Percentiles rank a stretch among this genome's conserved stretches.
phyloP scores from a whole-genome alignment of 2,113 vertebrate genomes.

The Callipepla squamata region DNA sequence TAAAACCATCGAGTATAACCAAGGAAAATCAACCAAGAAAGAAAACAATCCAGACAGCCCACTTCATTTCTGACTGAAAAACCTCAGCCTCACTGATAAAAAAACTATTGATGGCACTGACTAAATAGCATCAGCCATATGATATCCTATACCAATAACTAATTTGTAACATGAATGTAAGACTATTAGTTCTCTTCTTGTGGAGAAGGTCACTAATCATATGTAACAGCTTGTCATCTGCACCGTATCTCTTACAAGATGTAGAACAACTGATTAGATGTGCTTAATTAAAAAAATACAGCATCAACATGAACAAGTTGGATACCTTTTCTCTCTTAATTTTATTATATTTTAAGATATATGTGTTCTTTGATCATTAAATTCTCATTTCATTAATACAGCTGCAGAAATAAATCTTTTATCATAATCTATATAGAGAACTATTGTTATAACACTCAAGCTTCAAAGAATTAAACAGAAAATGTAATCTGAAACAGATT shows the following conservation, averaged over 20 bases:
- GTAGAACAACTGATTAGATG: constrained; percentile 49
- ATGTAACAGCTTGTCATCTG: not conserved
- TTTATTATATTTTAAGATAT: constrained; percentile 63
- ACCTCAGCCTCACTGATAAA: not conserved
- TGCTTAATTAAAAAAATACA: constrained; percentile 61
- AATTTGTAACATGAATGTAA: not conserved
- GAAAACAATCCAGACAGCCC: not conserved
- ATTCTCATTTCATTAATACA: constrained; percentile 70
- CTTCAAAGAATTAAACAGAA: constrained; percentile 57
- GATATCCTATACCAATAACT: not conserved
- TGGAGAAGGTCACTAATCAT: not conserved
- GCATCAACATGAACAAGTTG: not conserved
- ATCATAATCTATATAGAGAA: constrained; percentile 48
- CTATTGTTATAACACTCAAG: constrained; percentile 37
- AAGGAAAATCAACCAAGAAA: not conserved
- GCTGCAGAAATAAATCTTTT: constrained; percentile 48
- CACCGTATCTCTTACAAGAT: constrained; percentile 33
- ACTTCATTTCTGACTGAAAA: not conserved
- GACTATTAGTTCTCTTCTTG: not conserved
- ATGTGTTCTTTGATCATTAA: constrained; percentile 54
- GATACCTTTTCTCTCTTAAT: constrained; percentile 24
- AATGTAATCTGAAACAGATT: constrained; percentile 58
- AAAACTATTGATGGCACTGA: not conserved
- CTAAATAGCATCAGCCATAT: not conserved
- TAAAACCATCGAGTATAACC: not conserved